Base-by-base conservation (phyloP, 2,797 vertebrate genomes). In the Podarcis lilfordi region DNA sequence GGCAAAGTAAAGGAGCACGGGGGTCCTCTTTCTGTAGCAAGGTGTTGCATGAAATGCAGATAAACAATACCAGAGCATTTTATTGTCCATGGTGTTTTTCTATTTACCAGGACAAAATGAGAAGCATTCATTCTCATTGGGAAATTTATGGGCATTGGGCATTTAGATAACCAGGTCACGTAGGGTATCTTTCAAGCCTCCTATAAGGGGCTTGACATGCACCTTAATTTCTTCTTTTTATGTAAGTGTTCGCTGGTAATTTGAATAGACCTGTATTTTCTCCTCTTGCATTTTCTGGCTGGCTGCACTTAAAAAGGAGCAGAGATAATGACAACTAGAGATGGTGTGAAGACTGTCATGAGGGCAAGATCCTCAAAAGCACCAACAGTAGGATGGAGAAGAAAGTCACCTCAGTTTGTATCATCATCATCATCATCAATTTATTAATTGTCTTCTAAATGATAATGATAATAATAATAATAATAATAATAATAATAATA, bases 1-100 rank as follows among this genome's bases (percentile, higher is more conserved):
- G 55, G 82, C 69, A n/a, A 91, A 84, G 86, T 1, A n/a, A 66
- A 45, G 88, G 88, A 85, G 45, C 1, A 5, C 3, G 0, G 2
- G 17, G 32, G 0, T 87, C 79, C 1, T 72, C 0, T 0, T 25
- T 0, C 27, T 19, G 29, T 19, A 86, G 55, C 7, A 81, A 89
- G 84, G 55, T 85, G 61, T 3, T 88, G 91, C 40, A 79, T 86
- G 88, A 93, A 94, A 88, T 72, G 0, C 15, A 91, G 92, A 90
- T 85, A 90, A 77, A 85, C 0, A 59, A 59, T 76, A 95, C 88
- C 68, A 92, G 88, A 89, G 74, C 1, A 43, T 82, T 87, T 92
- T 72, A 82, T 71, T 69, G 1, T 85, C n/a, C 71, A 17, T 13
- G 76, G 15, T 64, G 7, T 11, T 88, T 90, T 85, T 90, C 72